Evolutionary conservation across 1,140 invertebrate genomes (phyloP), one percentile per base, ranked within the genome.

Genomic region (Meteorus sp.): DNA sequence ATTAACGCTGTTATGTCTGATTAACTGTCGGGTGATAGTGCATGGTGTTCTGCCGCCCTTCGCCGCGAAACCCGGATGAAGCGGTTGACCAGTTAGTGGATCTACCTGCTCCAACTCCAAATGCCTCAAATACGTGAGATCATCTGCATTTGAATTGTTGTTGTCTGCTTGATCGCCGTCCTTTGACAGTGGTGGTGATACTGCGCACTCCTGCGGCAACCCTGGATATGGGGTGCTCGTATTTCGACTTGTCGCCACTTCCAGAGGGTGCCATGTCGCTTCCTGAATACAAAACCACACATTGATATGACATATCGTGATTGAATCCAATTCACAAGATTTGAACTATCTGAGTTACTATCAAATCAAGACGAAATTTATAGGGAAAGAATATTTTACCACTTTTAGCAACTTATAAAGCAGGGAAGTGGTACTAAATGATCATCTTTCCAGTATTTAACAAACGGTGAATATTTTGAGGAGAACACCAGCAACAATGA

Each of bases 1-100:
- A 69, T 75, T 77, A 33, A 57, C 60, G 2, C 68, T 65, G 7
- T 68, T 66, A 33, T 75, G 69, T 51, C 78, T 69, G 51, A 74
- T 64, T 63, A 83, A 78, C 73, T 84, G 84, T 68, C 88, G 87
- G 23, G 90, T 91, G 43, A 87, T 86, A 2, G 90, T 93, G 69
- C 92, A 93, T 0, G 91, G 90, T 1, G 91, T 93, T 58, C 90
- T 82, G n/a, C 91, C 91, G 47, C 83, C 69, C 67, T 71, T 71
- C 68, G 82, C 67, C 55, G 78, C 63, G 70, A 82, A 66, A 65
- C 82, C 37, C 6, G 78, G 75, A 55, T 75, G 70, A 22, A 75
- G 43, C 0, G 73, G 71, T 31, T 72, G 33, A 0, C 72, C 76
- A 7, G 77, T 76, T 11, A 76, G 43, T 2, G 74, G 80, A 58